Evolutionary conservation across 2,888 invertebrate species (phyloP), one percentile per base, ranked within the genome.

Genomic region (Pemphredon lugubris): DNA sequence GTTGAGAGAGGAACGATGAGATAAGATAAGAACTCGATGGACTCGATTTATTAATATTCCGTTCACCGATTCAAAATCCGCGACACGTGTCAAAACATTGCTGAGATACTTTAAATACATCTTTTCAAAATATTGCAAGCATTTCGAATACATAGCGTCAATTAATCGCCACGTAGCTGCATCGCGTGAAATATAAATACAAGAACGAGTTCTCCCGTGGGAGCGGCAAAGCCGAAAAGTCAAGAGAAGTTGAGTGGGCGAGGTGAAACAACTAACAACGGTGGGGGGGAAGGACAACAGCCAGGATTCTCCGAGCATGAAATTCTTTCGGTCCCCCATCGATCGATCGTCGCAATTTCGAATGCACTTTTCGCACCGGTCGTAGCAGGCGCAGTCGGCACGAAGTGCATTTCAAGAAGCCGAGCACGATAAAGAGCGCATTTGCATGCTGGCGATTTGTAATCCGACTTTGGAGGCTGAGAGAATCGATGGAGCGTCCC

Each of bases 371-470:
- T 59, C 60, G 21, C 74, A 37, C 40, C n/a, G 45, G 51, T 2
- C 13, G 3, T 20, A 9, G n/a, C 18, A 23, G 30, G 7, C n/a
- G 54, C 57, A 50, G 51, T 34, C 54, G 57, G 14, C 51, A 14
- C 65, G 37, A 47, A 61, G 57, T 54, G 68, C 58, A 63, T 65
- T 67, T 45, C 60, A 20, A 65, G 45, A 37, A 65, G 61, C 47
- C 57, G 20, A 53, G 26, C 9, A 14, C 53, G 72, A 73, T 77
- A 67, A 79, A 68, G 64, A 65, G 65, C 48, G 69, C 69, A 70
- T 80, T 80, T 79, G 82, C 82, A 74, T 82, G 61, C 58, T 40
- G 42, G 32, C 68, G 70, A 82, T 74, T 72, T 58, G 66, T 60
- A 57, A 75, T 67, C 64, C 73, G 63, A 37, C 45, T 26, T 7